These are phyloP conservation scores for Ranitomeya variabilis DNA, from an alignment of 2,113 vertebrate genomes.

Conservation along the genomic window DNA sequence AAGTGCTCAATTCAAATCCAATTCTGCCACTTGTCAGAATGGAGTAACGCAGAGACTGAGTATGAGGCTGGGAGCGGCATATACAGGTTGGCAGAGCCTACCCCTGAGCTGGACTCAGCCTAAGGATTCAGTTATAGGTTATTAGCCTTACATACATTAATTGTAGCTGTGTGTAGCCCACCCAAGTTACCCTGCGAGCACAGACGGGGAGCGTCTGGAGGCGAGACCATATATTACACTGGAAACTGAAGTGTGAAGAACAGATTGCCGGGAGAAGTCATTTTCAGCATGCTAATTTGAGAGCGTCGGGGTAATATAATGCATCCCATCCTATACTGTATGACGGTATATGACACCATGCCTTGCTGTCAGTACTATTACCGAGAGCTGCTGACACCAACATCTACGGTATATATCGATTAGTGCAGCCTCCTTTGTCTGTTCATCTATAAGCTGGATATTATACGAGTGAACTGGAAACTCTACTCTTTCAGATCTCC, in stretches of 20 bases:
- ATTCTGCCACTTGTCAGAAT: neutral
- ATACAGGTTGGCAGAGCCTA: neutral
- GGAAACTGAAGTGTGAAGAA: neutral
- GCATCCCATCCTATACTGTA: neutral
- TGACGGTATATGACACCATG: neutral
- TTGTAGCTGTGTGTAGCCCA: neutral
- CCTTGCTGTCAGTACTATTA: neutral
- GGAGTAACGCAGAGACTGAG: neutral
- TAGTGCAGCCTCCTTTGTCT: neutral
- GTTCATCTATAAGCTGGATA: neutral
- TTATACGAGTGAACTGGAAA: neutral
- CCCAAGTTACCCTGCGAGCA: neutral
- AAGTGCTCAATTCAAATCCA: neutral
- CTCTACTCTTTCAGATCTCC: neutral
- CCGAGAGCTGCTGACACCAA: neutral
- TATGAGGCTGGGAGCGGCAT: neutral
- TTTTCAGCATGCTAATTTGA: neutral
- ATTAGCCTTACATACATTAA: neutral
- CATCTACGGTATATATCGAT: neutral
- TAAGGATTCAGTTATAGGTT: too few species aligned
- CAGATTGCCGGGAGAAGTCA: neutral
- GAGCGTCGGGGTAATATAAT: neutral
- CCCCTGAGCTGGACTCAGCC: too few species aligned
- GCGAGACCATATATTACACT: neutral
- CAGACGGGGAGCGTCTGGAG: neutral